Base-by-base conservation (phyloP, 2,888 invertebrate species). In the Conchocele bisecta region DNA sequence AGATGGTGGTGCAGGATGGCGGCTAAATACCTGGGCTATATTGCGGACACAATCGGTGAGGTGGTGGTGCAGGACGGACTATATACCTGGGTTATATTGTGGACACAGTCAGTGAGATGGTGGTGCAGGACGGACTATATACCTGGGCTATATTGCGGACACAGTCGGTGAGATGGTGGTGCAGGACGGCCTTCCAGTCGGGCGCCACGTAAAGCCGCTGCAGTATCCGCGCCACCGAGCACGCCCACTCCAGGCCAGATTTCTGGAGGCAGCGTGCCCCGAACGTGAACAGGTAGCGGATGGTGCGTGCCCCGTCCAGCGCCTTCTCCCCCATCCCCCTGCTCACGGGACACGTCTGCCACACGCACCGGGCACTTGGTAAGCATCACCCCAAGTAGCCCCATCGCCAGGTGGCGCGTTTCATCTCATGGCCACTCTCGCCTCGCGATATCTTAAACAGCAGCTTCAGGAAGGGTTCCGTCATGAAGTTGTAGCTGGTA, bases 241-340 rank as follows among this genome's bases (percentile, higher is more conserved):
- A 89, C 0, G 90, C 86, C 89, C 89, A 89, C 68, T 89, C 89
- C 42, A 89, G 59, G 5, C 89, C 88, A 77, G 87, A 88, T 88
- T 84, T 86, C 70, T 88, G 86, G 22, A 89, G 68, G 70, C 88
- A 89, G 6, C 77, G 81, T 7, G 88, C 88, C 28, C 89, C 89
- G 79, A 87, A 88, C 0, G 79, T 64, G 64, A 89, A 88, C 50
- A 89, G 83, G 71, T 86, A 89, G 57, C 86, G 79, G 13, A 88
- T 84, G 6, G 88, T 87, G 50, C 65, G 68, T 39, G 73, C 57
- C 5, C 85, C 88, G 13, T 67, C 67, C 48, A 53, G 31, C 35
- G 26, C 53, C 13, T 28, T 33, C 31, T 57, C 42, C 39, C 33
- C 54, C 7, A 65, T n/a, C n/a, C n/a, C n/a, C n/a, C n/a, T n/a